Percentiles rank a stretch among this genome's conserved stretches.
Evolutionary conservation across 2,113 vertebrate genomes (phyloP).

Genomic region (Sebastes schlegelii): DNA sequence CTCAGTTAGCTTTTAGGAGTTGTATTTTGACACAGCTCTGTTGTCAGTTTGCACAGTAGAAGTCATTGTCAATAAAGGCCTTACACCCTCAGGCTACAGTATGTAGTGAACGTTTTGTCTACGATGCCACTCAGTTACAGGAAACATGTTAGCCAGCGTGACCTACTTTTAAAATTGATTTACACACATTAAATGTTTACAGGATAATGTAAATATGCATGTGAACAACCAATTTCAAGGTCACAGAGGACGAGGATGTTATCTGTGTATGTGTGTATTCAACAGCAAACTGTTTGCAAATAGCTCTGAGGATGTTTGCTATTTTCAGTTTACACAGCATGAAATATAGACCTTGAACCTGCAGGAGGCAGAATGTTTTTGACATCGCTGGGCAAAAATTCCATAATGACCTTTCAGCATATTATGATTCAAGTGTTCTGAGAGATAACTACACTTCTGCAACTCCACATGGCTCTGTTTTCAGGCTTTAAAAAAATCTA

Average conservation of each 20-base stretch:
- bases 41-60: conserved; percentile 33
- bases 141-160: conserved; percentile 27
- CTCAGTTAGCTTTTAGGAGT: conserved; percentile 4
- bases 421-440: too few relatives aligned
- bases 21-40: conserved; percentile 3
- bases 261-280: background rate
- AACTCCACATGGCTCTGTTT: too few relatives aligned
- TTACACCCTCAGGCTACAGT: background rate
- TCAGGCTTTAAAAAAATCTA: too few relatives aligned
- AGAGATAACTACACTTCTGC: too few relatives aligned
- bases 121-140: background rate
- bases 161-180: conserved; percentile 50
- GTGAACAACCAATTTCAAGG: background rate
- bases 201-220: background rate
- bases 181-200: background rate
- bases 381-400: too few relatives aligned
- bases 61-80: conserved; percentile 44
- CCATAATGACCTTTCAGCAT: too few relatives aligned
- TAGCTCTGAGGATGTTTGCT: background rate
- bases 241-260: background rate
- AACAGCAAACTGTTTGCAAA: background rate
- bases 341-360: background rate
- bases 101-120: background rate
- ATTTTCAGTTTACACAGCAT: background rate
- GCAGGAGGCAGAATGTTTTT: too few relatives aligned